Evolutionary conservation across 2,113 vertebrate genomes (phyloP), one percentile per base, ranked within the genome.

Genomic region (Chaenogobius annularis): DNA sequence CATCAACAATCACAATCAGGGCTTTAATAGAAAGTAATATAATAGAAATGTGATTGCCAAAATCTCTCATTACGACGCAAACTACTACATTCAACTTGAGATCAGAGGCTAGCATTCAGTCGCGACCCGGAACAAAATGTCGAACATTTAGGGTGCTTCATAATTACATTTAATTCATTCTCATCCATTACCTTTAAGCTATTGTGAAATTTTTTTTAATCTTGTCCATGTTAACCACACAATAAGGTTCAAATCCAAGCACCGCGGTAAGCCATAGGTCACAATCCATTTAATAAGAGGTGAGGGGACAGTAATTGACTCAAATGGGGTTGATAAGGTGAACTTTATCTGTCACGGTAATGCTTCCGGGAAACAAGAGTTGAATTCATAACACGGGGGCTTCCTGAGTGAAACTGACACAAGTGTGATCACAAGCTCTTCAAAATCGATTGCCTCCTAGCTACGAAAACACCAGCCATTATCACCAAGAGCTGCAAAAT

Each of bases 401-500:
- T 54, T 63, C 59, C 44, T 26, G 75, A 12, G 46, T 75, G 69
- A 70, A 70, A 62, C 69, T 68, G 23, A n/a, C 69, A 65, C 13
- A 48, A 5, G 5, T 70, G 70, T 74, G 65, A 66, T 23, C 67
- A 31, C 73, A 79, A 61, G 66, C 64, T 72, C 70, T 85, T 65
- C 66, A 72, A 70, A 83, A 47, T 56, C 58, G 79, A 85, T 85
- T 79, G 79, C 56, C 59, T 58, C n/a, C 23, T 31, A 58, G 78
- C 40, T 74, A 40, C 61, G 52, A 43, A 74, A 64, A 59, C 67
- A 14, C 37, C 79, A 52, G 26, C 65, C 46, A 37, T 58, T 50
- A 43, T 64, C 37, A 43, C 65, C 55, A 68, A 69, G 67, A 37
- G 35, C 40, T 80, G 63, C 64, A 75, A 68, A 63, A 74, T 75